Conservation (phyloP, 2,113 vertebrate genomes). For the Amphiprion ocellaris region DNA sequence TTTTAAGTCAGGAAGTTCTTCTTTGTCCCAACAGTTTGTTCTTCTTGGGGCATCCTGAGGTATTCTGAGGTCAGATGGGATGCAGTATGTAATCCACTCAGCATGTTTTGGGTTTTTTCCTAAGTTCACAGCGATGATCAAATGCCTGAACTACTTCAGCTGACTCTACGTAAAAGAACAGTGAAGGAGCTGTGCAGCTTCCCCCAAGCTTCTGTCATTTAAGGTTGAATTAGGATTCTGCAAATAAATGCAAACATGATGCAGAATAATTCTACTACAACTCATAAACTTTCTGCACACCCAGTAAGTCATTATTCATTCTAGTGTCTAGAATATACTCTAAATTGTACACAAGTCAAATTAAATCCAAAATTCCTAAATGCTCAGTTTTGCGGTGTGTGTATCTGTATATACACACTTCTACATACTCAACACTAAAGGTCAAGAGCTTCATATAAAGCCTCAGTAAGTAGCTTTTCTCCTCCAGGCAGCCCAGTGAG, state of each 20-base stretch:
- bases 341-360: too few species aligned
- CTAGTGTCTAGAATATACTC: background rate
- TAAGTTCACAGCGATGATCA: background rate
- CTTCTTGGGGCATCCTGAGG: background rate
- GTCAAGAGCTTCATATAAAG: too few species aligned
- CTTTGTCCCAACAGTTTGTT: background rate
- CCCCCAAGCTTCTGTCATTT: too few species aligned
- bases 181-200: conserved; percentile 10
- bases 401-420: too few species aligned
- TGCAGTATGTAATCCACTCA: background rate
- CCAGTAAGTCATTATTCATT: too few species aligned
- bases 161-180: background rate
- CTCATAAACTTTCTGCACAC: background rate
- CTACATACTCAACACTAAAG: too few species aligned
- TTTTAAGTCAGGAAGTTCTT: background rate
- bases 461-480: background rate
- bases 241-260: too few species aligned
- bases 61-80: background rate
- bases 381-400: too few species aligned
- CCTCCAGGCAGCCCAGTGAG: background rate
- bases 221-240: too few species aligned
- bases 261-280: background rate
- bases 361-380: too few species aligned
- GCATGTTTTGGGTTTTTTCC: conserved; percentile 1
- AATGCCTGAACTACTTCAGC: background rate